Conservation (phyloP, 2,888 invertebrate species). For the Spatulosminthurus flaviceps region DNA sequence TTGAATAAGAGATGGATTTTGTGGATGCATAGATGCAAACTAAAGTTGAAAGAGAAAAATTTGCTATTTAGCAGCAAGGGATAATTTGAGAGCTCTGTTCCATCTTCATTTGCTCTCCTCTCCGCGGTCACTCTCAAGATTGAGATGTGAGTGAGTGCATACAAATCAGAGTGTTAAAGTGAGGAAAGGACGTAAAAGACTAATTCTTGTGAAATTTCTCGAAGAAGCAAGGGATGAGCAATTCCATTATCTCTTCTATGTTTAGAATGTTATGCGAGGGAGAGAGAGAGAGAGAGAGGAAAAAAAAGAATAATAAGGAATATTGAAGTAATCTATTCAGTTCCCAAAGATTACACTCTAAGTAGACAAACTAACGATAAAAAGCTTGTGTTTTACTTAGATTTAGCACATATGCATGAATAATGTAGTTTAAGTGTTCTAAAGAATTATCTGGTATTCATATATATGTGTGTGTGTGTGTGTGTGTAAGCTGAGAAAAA, state of each 20-base stretch:
- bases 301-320: conserved; percentile 16
- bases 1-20: not conserved
- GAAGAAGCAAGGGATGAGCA: conserved; percentile 1
- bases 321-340: conserved; percentile 32
- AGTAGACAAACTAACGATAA: conserved; percentile 40
- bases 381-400: conserved; percentile 31
- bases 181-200: not conserved
- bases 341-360: conserved; percentile 28
- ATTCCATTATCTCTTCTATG: conserved; percentile 7
- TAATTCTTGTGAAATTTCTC: not conserved
- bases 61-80: not conserved
- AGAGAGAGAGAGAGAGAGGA: too few relatives aligned
- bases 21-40: not conserved
- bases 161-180: not conserved
- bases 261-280: conserved; percentile 5
- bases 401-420: conserved; percentile 31
- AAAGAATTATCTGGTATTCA: conserved; percentile 15
- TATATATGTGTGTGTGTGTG: too few relatives aligned
- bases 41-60: not conserved
- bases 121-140: conserved; percentile 9
- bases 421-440: conserved; percentile 23
- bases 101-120: not conserved
- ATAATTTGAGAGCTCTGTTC: conserved; percentile 3
- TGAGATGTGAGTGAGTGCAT: conserved; percentile 21
- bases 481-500: conserved; percentile 11